These are phyloP conservation scores for Drosophila hawaiiensis DNA, from an alignment of 2,888 invertebrate species.

Conservation along the genomic window DNA sequence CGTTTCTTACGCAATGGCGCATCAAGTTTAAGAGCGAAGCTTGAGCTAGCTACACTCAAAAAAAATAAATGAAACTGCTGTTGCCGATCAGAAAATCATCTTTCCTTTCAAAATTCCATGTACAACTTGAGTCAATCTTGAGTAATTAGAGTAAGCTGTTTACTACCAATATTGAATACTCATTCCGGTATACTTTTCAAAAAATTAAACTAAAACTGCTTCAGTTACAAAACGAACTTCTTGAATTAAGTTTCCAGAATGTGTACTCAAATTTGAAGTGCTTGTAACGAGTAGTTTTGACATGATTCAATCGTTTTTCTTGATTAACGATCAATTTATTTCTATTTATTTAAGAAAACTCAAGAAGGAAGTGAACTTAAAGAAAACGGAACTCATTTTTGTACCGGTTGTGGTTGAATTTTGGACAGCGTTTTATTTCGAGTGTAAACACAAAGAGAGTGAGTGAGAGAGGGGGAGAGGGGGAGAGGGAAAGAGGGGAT, in stretches of 20 bases:
- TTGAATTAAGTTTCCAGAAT: neutral
- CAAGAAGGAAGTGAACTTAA: slow-evolving; percentile 3
- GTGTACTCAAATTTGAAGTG: neutral
- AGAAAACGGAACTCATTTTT: neutral
- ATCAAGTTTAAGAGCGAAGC: slow-evolving; percentile 38
- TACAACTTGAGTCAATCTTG: neutral
- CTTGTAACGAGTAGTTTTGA: neutral
- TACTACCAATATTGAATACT: neutral
- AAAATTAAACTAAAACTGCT: neutral
- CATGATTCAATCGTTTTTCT: neutral
- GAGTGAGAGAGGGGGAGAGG: neutral
- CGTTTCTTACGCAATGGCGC: slow-evolving; percentile 56
- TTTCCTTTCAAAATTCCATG: neutral
- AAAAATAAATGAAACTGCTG: neutral
- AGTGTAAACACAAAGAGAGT: neutral
- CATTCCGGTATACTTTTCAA: neutral
- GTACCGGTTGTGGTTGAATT: neutral
- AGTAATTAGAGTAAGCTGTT: neutral
- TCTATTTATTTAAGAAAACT: neutral
- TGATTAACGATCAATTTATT: neutral
- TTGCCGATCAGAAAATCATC: neutral
- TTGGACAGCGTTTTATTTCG: neutral
- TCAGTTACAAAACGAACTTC: neutral
- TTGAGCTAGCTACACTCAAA: neutral
- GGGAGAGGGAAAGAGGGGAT: neutral